These are phyloP conservation scores for Xestia sexstrigata DNA, from an alignment of 2,888 invertebrate genomes.

Conservation along the genomic window DNA sequence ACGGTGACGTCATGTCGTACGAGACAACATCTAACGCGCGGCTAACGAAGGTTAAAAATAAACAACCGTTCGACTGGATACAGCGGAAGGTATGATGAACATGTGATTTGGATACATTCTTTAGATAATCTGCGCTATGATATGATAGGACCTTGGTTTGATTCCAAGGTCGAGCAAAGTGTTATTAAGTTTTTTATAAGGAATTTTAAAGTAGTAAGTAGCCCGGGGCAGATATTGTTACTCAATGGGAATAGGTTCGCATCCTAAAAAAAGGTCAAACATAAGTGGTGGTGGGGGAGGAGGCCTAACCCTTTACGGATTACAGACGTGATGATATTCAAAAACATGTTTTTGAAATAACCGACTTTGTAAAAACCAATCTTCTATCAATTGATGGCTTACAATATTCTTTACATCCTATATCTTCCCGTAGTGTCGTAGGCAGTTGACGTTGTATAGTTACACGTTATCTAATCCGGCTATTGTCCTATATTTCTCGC, in stretches of 20 bases:
- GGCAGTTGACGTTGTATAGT: neutral
- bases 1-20: constrained; percentile 9
- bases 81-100: neutral
- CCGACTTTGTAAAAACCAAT: neutral
- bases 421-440: neutral
- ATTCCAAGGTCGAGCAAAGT: neutral
- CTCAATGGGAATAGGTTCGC: no score
- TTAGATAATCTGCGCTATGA: neutral
- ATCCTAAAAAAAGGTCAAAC: no score
- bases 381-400: neutral
- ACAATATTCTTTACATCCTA: neutral
- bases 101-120: neutral
- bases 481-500: neutral
- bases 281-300: no score
- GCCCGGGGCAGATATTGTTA: no score
- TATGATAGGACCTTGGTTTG: neutral
- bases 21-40: constrained; percentile 20
- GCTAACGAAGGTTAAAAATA: constrained; percentile 32
- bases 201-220: no score
- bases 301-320: neutral
- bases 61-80: neutral
- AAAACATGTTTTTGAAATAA: no score
- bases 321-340: neutral
- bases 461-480: neutral
- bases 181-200: neutral